phyloP scores from a whole-genome alignment of 2,113 vertebrate species.

The Columba livia region DNA sequence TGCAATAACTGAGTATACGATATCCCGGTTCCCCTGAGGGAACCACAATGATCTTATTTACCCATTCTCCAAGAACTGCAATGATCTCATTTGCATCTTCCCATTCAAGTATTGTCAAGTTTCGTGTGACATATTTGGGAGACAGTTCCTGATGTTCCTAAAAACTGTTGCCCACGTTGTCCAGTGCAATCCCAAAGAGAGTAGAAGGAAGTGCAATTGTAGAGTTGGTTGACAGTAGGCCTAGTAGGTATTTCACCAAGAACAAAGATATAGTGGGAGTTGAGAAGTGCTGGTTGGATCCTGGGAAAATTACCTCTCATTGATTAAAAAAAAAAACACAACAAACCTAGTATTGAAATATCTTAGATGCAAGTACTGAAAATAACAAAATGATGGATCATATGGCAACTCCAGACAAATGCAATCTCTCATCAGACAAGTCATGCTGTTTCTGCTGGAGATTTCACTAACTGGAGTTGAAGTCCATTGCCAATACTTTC shows the following conservation, averaged over 20 bases:
- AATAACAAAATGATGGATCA: neutral
- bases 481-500: neutral
- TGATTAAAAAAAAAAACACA: neutral
- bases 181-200: neutral
- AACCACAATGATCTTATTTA: constrained; percentile 14
- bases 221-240: neutral
- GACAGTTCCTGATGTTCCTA: neutral
- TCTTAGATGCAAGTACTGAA: neutral
- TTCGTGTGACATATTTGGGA: neutral
- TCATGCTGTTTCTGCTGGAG: neutral
- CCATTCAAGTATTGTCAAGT: constrained; percentile 23
- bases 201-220: neutral
- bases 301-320: neutral
- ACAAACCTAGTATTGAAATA: neutral
- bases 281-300: neutral
- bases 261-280: neutral
- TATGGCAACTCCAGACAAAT: neutral
- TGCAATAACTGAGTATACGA: neutral
- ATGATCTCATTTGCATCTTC: constrained; percentile 10
- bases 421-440: neutral
- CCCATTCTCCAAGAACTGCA: neutral
- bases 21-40: neutral
- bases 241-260: neutral
- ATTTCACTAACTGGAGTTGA: neutral
- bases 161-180: neutral